Conservation (phyloP, 2,113 vertebrate genomes). For the Esox niger region DNA sequence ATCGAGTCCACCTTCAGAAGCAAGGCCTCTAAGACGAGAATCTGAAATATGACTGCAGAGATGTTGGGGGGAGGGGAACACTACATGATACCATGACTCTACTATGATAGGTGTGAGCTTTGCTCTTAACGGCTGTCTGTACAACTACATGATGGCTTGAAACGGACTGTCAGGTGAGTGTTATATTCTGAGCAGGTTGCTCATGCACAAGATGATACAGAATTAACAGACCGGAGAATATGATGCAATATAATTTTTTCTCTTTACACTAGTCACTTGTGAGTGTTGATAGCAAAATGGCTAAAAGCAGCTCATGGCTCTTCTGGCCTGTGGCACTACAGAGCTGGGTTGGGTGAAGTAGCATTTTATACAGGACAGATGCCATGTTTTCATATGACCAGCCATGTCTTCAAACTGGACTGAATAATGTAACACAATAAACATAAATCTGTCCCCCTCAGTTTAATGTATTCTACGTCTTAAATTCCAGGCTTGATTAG, state of each 20-base stretch:
- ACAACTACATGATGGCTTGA: slow-evolving; percentile 66
- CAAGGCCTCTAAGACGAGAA: slow-evolving; percentile 84
- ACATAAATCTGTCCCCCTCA: no score
- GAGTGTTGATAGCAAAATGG: not conserved
- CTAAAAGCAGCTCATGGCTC: not conserved
- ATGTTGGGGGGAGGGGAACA: slow-evolving; percentile 44
- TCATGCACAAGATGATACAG: slow-evolving; percentile 28
- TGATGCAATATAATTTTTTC: slow-evolving; percentile 18
- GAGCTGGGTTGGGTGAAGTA: slow-evolving; percentile 28
- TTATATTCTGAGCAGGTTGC: slow-evolving; percentile 39
- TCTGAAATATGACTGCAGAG: slow-evolving; percentile 86
- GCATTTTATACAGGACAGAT: not conserved
- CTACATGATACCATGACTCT: slow-evolving; percentile 23
- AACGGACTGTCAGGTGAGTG: slow-evolving; percentile 30
- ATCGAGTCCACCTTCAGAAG: slow-evolving; percentile 75
- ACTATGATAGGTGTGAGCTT: slow-evolving; percentile 58
- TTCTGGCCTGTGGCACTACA: slow-evolving; percentile 28
- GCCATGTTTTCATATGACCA: slow-evolving; percentile 7
- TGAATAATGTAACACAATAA: no score
- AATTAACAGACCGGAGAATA: slow-evolving; percentile 14
- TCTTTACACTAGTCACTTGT: not conserved
- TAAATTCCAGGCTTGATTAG: no score
- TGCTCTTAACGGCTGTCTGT: slow-evolving; percentile 71
- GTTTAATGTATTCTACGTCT: no score
- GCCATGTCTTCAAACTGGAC: no score